Evolutionary conservation across 2,113 vertebrate genomes (phyloP), one percentile per base, ranked within the genome.

Genomic region (Hystrix cristata): DNA sequence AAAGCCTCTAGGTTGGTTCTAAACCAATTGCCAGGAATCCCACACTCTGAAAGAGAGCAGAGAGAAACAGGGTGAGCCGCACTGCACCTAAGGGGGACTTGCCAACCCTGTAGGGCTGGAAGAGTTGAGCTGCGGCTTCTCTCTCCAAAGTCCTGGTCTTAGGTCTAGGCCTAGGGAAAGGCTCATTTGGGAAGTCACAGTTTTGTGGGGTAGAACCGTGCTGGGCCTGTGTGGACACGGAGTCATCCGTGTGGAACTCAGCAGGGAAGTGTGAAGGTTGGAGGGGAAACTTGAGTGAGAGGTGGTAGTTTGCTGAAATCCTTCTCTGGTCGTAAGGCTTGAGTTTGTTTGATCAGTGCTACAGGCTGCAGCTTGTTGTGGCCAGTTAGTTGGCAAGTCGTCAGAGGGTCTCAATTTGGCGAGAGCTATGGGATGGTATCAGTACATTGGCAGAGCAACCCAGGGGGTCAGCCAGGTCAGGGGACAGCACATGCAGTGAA

Each of bases 401-500:
- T 97, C 98, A 97, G 97, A 98, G 98, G 98, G 98, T 97, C 98
- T 98, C 72, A 1, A 95, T 97, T 97, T 64, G 93, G 98, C 95
- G 93, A 98, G 98, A 97, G 98, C 95, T 95, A 96, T 90, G 94
- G 69, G 97, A 97, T 95, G 98, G 98, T 97, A 95, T 96, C 98
- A 29, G 60, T 29, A 89, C 81, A 23, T 55, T 88, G 98, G 98
- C 97, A 98, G 97, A 98, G 98, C 98, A 98, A 98, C 98, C 98
- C 98, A 78, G 97, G 98, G 98, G 97, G 97, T 93, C 98, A 98
- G 98, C 97, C 98, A 96, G 97, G 96, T 95, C 69, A 90, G 98
- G 98, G 98, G 98, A 98, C 91, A 96, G 97, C 98, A 97, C 99
- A 98, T 99, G 99, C 99, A 98, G 98, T 97, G 97, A 98, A 96